Base-by-base conservation (phyloP, 2,113 vertebrate species). In the Ceratotherium simum region DNA sequence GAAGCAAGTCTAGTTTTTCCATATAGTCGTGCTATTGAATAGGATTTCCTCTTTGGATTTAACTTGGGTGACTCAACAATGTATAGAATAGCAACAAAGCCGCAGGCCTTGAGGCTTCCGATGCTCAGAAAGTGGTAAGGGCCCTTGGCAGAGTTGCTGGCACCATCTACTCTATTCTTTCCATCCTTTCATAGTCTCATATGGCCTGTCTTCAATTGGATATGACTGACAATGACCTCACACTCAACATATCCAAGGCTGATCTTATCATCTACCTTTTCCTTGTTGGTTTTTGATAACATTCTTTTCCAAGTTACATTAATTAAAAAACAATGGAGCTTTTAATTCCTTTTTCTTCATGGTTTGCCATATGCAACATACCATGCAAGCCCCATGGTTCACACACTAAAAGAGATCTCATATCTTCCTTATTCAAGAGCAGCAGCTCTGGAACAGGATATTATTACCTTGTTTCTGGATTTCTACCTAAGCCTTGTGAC, bases 221-320 rank as follows among this genome's bases (percentile, higher is more conserved):
- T 62, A 11, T 60, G 69, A 48, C 78, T 39, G 86, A 90, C 69
- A 7, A 3, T 67, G 94, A 92, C 92, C 42, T 95, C 86, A 93
- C 25, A 18, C 23, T n/a, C 58, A n/a, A 29, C 60, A 27, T 29
- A 54, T 58, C 58, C 60, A 96, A 81, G 65, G 42, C 25, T 54
- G 73, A 94, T 90, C 62, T 91, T 91, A 93, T 69, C 93, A 12
- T 39, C 42, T 64, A 7, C n/a, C 42, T 67, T 58, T 91, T 54
- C 62, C 95, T 96, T 91, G 54, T 92, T 95, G 89, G 27, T 91
- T 82, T 91, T 88, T 75, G 93, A 82, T 97, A 95, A 92, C 60
- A 81, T 92, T 96, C 91, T 83, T 88, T 95, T 67, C 81, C 69
- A 81, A 96, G 86, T 95, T 86, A 51, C 13, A 51, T 89, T 95